Percentiles rank a stretch among this genome's conserved stretches.
Conservation (phyloP, 2,888 invertebrate species). For the Xylota sylvarum region DNA sequence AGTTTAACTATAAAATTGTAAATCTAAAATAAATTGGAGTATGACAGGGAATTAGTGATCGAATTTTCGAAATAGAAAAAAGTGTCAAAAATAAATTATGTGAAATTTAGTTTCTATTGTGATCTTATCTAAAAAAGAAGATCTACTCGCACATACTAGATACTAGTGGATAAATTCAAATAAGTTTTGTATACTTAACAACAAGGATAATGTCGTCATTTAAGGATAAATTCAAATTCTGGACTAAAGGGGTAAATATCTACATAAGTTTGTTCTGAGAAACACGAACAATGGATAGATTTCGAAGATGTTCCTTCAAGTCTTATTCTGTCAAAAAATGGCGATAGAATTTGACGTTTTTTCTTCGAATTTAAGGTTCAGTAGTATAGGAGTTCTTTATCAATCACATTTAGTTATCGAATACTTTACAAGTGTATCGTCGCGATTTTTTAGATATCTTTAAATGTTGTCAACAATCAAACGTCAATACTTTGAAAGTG, state of each 20-base stretch:
- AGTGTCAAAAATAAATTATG: conserved; percentile 23
- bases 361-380: conserved; percentile 3
- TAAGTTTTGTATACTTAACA: background rate
- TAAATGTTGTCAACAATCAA: background rate
- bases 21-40: background rate
- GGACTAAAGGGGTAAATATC: conserved; percentile 83
- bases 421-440: background rate
- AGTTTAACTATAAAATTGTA: background rate
- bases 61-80: conserved; percentile 21
- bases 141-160: background rate
- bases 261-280: background rate
- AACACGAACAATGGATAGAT: background rate
- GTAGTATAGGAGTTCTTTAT: background rate
- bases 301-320: too few relatives aligned
- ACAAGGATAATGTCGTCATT: conserved; percentile 83
- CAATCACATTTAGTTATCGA: conserved; percentile 1
- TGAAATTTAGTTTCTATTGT: conserved; percentile 24
- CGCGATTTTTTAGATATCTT: background rate
- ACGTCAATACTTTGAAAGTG: background rate
- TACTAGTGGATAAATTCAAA: conserved; percentile 21
- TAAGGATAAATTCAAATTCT: conserved; percentile 84
- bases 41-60: conserved; percentile 11
- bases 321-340: background rate
- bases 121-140: conserved; percentile 17
- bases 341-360: background rate